phyloP scores from a whole-genome alignment of 2,888 invertebrate species.

The Lithophane leautieri region DNA sequence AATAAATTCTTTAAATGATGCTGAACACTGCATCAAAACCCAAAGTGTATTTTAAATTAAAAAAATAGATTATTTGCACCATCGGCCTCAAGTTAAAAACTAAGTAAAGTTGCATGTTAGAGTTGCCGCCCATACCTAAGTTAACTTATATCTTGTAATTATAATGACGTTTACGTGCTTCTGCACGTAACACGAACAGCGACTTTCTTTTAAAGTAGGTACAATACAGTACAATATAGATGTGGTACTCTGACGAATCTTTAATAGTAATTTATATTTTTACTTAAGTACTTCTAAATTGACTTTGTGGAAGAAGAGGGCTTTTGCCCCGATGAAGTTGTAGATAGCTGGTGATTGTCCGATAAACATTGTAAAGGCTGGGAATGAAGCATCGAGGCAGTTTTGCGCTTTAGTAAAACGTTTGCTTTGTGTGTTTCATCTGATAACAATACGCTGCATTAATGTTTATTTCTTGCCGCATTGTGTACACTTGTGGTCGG shows the following conservation, averaged over 20 bases:
- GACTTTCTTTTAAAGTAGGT: neutral
- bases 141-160: neutral
- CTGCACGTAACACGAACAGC: neutral
- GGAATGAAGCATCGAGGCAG: slow-evolving; percentile 19
- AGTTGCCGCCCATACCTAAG: neutral
- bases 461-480: slow-evolving; percentile 61
- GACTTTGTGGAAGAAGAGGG: neutral
- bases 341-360: slow-evolving; percentile 33
- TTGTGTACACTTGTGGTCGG: slow-evolving; percentile 30
- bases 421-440: slow-evolving; percentile 61
- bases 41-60: neutral
- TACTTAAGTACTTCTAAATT: neutral
- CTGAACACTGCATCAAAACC: neutral
- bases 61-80: neutral
- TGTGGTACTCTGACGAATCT: neutral
- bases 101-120: neutral
- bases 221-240: neutral
- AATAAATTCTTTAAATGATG: neutral
- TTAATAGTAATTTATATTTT: neutral
- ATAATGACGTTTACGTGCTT: neutral
- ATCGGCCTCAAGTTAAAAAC: neutral
- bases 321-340: slow-evolving; percentile 30
- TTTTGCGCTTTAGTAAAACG: slow-evolving; percentile 27
- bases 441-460: slow-evolving; percentile 65
- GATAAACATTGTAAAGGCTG: slow-evolving; percentile 30